Base-by-base conservation (phyloP, 2,797 vertebrate genomes). In the Luscinia luscinia region DNA sequence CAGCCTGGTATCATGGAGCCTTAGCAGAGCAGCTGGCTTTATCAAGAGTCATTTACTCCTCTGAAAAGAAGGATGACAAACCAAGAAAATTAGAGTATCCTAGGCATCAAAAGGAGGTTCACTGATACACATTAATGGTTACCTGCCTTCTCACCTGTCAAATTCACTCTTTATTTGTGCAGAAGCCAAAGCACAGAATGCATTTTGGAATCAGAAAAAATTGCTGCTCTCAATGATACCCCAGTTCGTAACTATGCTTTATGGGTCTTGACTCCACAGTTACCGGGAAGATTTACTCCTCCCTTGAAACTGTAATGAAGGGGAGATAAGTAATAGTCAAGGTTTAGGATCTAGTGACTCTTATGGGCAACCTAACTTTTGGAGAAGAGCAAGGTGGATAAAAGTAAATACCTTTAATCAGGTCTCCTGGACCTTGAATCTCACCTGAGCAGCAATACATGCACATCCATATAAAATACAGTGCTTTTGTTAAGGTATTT, bases 381-480 rank as follows among this genome's bases (percentile, higher is more conserved):
- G 23, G 61, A 81, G 54, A 38, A 80, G 22, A n/a, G 36, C 12
- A 38, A 69, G 9, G 8, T 48, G 17, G 17, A 18, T 9, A 38
- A 30, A 28, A 79, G 5, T 5, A 48, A 5, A 8, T 21, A 9
- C 11, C 48, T 55, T 78, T 72, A 84, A 72, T 13, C 22, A 11
- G 2, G 6, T 41, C 5, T 76, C 45, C 12, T 9, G 10, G 48
- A 36, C 27, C 26, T 70, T 46, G 28, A 23, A 27, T 57, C 17
- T 64, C 21, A 40, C 11, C 49, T 23, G 14, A 73, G 38, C 84
- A 57, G 77, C 34, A 34, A 21, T 2, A 20, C 5, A 9, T 6
- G 8, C 11, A 22, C 12, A 61, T 0, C 12, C 7, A 6, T 23
- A 28, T 6, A 28, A 10, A 22, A 48, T 0, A 11, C 10, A 26